Base-by-base conservation (phyloP, 2,888 invertebrate genomes). In the Acrobasis suavella region DNA sequence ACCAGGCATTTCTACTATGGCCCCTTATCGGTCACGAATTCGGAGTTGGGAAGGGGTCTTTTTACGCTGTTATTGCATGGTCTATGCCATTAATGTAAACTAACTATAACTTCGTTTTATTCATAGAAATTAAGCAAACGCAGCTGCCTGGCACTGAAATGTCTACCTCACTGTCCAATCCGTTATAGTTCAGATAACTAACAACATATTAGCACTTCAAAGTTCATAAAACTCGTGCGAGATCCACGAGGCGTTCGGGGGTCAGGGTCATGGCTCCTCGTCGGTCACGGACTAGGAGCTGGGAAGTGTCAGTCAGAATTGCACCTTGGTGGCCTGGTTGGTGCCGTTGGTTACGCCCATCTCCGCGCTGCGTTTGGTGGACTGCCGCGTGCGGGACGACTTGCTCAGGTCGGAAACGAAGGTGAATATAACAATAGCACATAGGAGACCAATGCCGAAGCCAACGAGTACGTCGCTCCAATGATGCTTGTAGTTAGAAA, bases 401-500 rank as follows among this genome's bases (percentile, higher is more conserved):
- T 90, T 91, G 58, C 91, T 89, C 1, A 92, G 84, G 62, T 86
- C 85, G 14, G 91, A 92, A 1, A 90, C 81, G 81, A 86, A 91
- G 1, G 80, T 66, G 79, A 86, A 92, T 86, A 95, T 93, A 70
- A 96, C 82, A 60, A 96, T 72, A 64, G 97, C 96, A 61, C 93
- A 93, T 22, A 94, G 75, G n/a, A 94, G 81, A 10, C 97, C 97
- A 67, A 97, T 94, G 42, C 91, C 74, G 68, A 95, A 93, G 0
- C 99, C 99, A 61, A 95, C 95, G 39, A 99, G 91, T 2, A 99
- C 99, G 87, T 99, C 99, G 77, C 97, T 98, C 97, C 98, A 98
- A 82, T 99, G 99, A 87, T 99, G 99, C 84, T 99, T 99, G 93
- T 99, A 98, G 92, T 99, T 97, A 0, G 97, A 97, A 49, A 99